phyloP scores from a whole-genome alignment of 2,797 vertebrate species.

The Syngnathus acus region DNA sequence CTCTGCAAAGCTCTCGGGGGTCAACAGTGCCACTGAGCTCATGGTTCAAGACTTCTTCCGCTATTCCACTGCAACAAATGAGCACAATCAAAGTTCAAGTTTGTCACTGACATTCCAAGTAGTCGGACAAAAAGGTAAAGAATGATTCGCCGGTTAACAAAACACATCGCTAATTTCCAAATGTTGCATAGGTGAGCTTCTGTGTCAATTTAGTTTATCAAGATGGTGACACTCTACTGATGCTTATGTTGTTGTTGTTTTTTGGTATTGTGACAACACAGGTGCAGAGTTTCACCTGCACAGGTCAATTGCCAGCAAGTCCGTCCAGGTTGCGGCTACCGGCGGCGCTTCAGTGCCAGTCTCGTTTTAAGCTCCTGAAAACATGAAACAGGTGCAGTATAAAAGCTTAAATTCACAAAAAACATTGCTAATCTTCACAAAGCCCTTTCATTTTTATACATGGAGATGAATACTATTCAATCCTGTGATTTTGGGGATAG shows the following conservation, averaged over 20 bases:
- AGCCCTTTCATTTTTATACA: too few species aligned
- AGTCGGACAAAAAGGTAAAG: too few species aligned
- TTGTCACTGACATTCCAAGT: too few species aligned
- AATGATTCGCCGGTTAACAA: too few species aligned
- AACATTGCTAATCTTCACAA: too few species aligned
- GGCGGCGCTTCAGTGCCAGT: conserved; percentile 71
- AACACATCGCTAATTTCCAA: too few species aligned
- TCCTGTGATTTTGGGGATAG: too few species aligned
- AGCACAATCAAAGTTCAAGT: background rate
- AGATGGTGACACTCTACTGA: too few species aligned
- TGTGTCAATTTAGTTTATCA: too few species aligned
- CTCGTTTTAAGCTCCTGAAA: conserved; percentile 66
- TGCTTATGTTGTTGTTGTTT: too few species aligned
- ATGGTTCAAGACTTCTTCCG: conserved; percentile 77
- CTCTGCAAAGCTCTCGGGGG: conserved; percentile 78
- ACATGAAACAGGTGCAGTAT: background rate
- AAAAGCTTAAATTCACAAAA: too few species aligned
- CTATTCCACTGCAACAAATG: conserved; percentile 56
- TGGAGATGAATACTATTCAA: too few species aligned
- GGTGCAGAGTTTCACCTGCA: conserved; percentile 63
- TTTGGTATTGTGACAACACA: conserved; percentile 6
- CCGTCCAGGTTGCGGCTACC: conserved; percentile 77
- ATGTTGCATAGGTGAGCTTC: conserved; percentile 5
- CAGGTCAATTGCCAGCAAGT: conserved; percentile 82
- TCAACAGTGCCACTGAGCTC: conserved; percentile 79